Conservation (phyloP, 2,113 vertebrate species). For the Acinonyx jubatus region DNA sequence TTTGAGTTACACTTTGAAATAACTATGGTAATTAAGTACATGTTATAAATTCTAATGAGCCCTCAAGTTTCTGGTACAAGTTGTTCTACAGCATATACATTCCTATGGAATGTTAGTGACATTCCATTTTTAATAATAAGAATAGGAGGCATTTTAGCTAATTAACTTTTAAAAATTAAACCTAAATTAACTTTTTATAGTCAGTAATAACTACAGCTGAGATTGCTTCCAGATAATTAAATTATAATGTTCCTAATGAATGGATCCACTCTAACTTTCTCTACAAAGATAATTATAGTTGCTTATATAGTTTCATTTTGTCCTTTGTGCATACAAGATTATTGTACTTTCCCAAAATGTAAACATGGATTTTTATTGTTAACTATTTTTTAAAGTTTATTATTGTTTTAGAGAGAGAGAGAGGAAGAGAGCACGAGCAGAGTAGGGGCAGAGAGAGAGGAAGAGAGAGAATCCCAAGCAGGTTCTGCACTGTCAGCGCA, state of each 20-base stretch:
- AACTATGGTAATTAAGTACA: constrained; percentile 25
- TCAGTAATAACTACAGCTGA: constrained; percentile 41
- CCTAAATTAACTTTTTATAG: constrained; percentile 71
- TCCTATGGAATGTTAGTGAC: background rate
- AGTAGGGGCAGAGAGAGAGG: too few relatives aligned
- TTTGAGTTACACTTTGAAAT: constrained; percentile 2
- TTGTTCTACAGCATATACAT: background rate
- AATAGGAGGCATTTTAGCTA: constrained; percentile 53
- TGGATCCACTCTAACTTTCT: background rate
- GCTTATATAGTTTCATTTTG: constrained; percentile 28
- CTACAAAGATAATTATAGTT: constrained; percentile 30
- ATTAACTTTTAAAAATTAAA: constrained; percentile 73
- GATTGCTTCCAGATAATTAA: constrained; percentile 69
- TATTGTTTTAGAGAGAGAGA: too few relatives aligned
- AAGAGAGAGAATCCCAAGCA: too few relatives aligned
- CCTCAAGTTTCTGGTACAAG: background rate
- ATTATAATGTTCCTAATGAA: constrained; percentile 57
- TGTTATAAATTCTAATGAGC: constrained; percentile 26
- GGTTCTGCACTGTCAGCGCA: too few relatives aligned
- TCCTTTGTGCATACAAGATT: background rate
- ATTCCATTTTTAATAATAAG: constrained; percentile 48
- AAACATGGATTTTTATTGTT: background rate
- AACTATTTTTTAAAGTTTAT: background rate
- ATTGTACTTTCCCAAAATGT: constrained; percentile 21
- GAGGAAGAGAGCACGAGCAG: too few relatives aligned